Percentiles rank a stretch among this genome's conserved stretches.
These are phyloP conservation scores for Agrilus mali DNA, from an alignment of 2,888 invertebrate species.

Conservation along the genomic window DNA sequence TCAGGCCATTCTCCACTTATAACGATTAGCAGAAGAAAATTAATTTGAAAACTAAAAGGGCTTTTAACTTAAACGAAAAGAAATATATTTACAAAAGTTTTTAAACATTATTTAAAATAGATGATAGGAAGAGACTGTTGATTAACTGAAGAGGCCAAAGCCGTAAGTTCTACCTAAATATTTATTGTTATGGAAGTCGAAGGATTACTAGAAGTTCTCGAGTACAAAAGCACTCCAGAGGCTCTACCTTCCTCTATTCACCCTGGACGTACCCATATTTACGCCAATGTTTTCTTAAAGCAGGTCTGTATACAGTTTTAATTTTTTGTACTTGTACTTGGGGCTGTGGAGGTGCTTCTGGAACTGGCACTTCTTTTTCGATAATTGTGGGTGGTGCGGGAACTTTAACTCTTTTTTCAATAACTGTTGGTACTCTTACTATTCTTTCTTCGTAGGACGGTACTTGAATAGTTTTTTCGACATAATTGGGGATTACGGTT, in stretches of 20 bases:
- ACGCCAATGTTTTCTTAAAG: neutral
- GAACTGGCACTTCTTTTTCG: slow-evolving; percentile 24
- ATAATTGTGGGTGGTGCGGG: slow-evolving; percentile 26
- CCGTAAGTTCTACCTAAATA: neutral
- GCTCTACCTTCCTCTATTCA: neutral
- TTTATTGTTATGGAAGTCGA: too few relatives aligned
- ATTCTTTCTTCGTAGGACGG: slow-evolving; percentile 31
- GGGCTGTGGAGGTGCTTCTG: slow-evolving; percentile 9
- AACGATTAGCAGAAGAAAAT: too few relatives aligned
- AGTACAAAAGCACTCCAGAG: too few relatives aligned
- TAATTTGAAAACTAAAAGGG: too few relatives aligned
- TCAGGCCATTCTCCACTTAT: too few relatives aligned
- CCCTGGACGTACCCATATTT: neutral
- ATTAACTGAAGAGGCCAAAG: neutral
- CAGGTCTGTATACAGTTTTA: neutral
- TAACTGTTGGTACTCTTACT: slow-evolving; percentile 27
- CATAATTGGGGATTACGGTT: slow-evolving; percentile 30
- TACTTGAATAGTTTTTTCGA: slow-evolving; percentile 29
- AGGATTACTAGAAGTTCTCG: too few relatives aligned
- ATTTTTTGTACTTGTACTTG: neutral
- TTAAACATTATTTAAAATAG: too few relatives aligned
- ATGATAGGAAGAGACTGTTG: too few relatives aligned
- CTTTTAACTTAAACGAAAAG: too few relatives aligned
- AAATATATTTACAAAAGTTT: too few relatives aligned
- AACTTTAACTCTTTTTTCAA: slow-evolving; percentile 27